A percentile compares a stretch with the other conserved stretches of the same genome.
Evolutionary conservation across 2,113 vertebrate genomes (phyloP).

Genomic region (Rynchops niger): DNA sequence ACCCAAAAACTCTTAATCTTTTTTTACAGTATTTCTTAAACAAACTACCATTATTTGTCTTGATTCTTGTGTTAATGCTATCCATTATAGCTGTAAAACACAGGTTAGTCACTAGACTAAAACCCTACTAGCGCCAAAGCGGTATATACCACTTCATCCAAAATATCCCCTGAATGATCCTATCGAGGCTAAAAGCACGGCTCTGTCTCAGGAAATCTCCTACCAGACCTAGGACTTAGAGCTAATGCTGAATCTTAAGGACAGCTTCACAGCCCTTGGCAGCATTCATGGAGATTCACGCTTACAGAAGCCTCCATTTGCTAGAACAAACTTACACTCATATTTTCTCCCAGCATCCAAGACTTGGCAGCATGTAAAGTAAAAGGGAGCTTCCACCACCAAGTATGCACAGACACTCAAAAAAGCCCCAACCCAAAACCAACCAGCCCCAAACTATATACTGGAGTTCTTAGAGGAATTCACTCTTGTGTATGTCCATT

Average conservation of each 20-base stretch:
- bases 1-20: not conserved
- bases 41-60: not conserved
- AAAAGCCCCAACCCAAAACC: fast-evolving
- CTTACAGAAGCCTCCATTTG: not conserved
- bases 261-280: not conserved
- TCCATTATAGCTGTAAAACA: not conserved
- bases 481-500: not conserved
- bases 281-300: not conserved
- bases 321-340: not conserved
- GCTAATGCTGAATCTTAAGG: not conserved
- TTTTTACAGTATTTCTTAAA: not conserved
- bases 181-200: not conserved
- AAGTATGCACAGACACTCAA: not conserved
- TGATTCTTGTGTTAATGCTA: not conserved
- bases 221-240: fast-evolving
- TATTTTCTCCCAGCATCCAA: not conserved
- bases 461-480: not conserved
- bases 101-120: not conserved
- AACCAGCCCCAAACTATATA: not conserved
- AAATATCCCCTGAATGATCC: fast-evolving
- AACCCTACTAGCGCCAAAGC: not conserved
- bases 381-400: not conserved
- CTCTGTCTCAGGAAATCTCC: not conserved
- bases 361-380: not conserved
- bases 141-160: not conserved